Base-by-base conservation (phyloP, 2,113 vertebrate species). In the Otolemur garnettii region DNA sequence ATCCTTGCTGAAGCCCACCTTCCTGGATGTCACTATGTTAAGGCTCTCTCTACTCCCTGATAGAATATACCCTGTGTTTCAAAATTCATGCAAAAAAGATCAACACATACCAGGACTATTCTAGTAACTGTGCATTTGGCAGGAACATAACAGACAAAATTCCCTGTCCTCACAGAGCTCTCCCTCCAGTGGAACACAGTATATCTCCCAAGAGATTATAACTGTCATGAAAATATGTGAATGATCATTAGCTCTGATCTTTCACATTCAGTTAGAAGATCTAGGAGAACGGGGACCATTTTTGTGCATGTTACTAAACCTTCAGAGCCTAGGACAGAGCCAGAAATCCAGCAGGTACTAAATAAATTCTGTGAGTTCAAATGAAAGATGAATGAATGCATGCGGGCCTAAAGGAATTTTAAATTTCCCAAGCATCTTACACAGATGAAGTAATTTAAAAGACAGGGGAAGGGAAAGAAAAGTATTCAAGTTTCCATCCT, bases 201-300 rank as follows among this genome's bases (percentile, higher is more conserved):
- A 78, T 72, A 30, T 84, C 90, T 74, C 75, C 12, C 1, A 88
- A 88, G 62, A 89, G 60, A 24, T 22, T 79, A 72, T 0, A 60
- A 87, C 19, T 62, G 21, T 38, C 68, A 91, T 89, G 38, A 55
- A 96, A 88, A 66, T 81, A 72, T 78, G 19, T 84, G 50, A 85
- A 42, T 42, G 14, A n/a, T 69, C 26, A 91, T 8, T 72, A 45
- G 28, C 5, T 69, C 72, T 18, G 64, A 12, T 15, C 50, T 77
- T 92, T 90, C 55, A 81, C 10, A 35, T 7, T 66, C 72, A 22
- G 0, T 0, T 28, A 17, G 35, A 95, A 83, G 59, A 79, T 14
- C 14, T 33, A 62, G 19, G 13, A 78, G 59, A 82, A 91, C 0
- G 50, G 50, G n/a, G 30, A 53, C 4, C 10, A 55, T 53, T 57